Evolutionary conservation across 2,113 vertebrate species (phyloP).

Genomic region (Fregetta grallaria): DNA sequence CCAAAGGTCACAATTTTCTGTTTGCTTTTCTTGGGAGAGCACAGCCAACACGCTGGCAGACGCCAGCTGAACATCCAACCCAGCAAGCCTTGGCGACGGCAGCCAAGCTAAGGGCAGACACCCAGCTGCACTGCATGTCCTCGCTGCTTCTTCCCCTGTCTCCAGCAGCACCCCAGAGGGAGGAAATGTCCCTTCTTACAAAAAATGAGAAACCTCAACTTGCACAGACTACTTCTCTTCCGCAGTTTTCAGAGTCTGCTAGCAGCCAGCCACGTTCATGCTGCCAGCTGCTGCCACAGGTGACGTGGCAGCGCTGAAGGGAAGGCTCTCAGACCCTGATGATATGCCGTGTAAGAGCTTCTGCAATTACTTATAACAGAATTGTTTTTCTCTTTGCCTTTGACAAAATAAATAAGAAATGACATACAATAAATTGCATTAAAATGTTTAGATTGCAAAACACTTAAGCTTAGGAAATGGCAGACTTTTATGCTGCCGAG

Average conservation of each 20-base stretch:
- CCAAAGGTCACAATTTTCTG: background rate
- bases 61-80: background rate
- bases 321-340: background rate
- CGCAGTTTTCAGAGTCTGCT: background rate
- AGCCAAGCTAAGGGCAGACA: background rate
- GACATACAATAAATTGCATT: background rate
- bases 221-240: background rate
- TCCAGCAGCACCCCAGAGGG: background rate
- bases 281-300: background rate
- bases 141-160: background rate
- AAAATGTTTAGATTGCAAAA: background rate
- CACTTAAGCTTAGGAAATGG: background rate
- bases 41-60: fast-evolving
- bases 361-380: background rate
- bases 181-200: background rate
- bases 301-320: background rate
- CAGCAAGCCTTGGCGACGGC: background rate
- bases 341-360: fast-evolving
- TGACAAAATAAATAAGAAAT: background rate
- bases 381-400: background rate
- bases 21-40: background rate
- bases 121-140: background rate
- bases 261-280: background rate
- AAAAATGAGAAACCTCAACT: fast-evolving
- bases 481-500: background rate